phyloP scores from a whole-genome alignment of 2,113 vertebrate genomes.

The Oophaga pumilio region DNA sequence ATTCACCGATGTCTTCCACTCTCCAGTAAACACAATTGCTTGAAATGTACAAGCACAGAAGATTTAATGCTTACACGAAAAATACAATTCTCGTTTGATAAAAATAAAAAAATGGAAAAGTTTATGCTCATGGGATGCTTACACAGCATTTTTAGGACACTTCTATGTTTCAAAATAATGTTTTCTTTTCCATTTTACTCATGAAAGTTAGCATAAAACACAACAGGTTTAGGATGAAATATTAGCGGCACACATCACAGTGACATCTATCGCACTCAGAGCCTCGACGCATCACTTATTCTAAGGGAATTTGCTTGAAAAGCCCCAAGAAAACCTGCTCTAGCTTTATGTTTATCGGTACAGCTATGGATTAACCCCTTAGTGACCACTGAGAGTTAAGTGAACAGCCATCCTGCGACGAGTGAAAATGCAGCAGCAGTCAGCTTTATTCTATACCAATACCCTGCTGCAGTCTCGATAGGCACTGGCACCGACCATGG shows the following conservation, averaged over 20 bases:
- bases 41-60: neutral
- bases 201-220: neutral
- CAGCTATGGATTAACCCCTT: neutral
- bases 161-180: constrained; percentile 20
- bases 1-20: neutral
- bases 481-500: no score
- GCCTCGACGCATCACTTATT: constrained; percentile 21
- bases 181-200: constrained; percentile 13
- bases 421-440: no score
- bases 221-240: constrained; percentile 36
- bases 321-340: constrained; percentile 6
- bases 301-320: neutral
- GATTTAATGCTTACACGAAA: neutral
- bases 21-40: neutral
- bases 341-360: neutral
- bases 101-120: neutral
- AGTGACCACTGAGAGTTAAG: no score
- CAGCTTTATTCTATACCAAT: no score
- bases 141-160: constrained; percentile 14
- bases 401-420: no score
- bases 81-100: constrained; percentile 14
- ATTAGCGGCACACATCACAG: constrained; percentile 19
- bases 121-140: constrained; percentile 30
- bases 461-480: no score
- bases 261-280: constrained; percentile 27